Base-by-base conservation (phyloP, 2,888 invertebrate genomes). In the Himalopsyche kuldschensis region DNA sequence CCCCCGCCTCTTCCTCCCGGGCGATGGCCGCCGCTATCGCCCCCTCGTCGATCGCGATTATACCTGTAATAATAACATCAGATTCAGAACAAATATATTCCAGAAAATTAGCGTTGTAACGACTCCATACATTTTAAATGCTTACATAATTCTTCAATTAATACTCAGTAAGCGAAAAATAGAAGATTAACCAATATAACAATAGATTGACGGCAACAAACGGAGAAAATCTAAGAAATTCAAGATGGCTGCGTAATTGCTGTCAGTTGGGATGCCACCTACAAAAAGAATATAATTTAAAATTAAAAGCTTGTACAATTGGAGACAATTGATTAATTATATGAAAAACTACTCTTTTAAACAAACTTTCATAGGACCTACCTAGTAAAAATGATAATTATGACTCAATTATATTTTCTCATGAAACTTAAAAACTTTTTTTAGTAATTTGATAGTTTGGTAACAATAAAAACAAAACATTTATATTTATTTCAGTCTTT, bases 41-140 rank as follows among this genome's bases (percentile, higher is more conserved):
- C 91, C 63, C 92, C 92, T 85, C 92, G 92, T 87, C 92, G 91
- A 88, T 92, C 92, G 88, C 92, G 92, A 48, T 87, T 87, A 87
- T 91, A 92, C 92, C 92, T 92, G 87, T 86, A 88, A 83, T 55
- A n/a, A n/a, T 3, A 15, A 41, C 0, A 3, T 41, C 15, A 15
- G 1, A 41, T 1, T 41, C 15, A 41, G 41, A 41, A 41, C 41
- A 11, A 15, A 41, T 6, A 15, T 41, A 41, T 41, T 41, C 6
- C 15, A 41, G 1, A 86, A 86, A 75, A 76, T 27, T 80, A 81
- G 78, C 81, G 82, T 35, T 2, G 20, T n/a, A 69, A 20, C 20
- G 30, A 15, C 41, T 41, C 2, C 15, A 41, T 41, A 3, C 11
- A 41, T 15, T 41, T 41, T 1, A 27, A 69, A 30, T 69, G 69